Percentiles rank a stretch among this genome's conserved stretches.
Conservation (phyloP, 2,797 vertebrate species). For the Chaetodon trifasciatus region DNA sequence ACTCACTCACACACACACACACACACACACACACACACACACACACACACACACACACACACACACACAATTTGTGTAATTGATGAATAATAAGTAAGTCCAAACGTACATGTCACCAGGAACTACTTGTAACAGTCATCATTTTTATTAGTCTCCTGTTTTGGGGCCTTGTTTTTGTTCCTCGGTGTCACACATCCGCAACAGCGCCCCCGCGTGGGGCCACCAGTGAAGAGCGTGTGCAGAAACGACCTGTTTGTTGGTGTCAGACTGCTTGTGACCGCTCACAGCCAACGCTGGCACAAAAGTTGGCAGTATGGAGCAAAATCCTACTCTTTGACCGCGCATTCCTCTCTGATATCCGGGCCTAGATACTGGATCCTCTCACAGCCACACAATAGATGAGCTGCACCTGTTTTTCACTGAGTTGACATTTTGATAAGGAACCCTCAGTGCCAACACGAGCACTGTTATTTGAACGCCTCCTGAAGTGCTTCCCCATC, state of each 20-base stretch:
- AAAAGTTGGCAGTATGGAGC: background rate
- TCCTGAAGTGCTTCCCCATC: too few relatives aligned
- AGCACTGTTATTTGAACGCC: background rate
- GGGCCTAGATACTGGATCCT: background rate
- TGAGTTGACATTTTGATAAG: background rate
- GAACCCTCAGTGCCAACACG: background rate
- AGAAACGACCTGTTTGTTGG: background rate
- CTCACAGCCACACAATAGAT: background rate
- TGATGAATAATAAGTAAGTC: background rate
- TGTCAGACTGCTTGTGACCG: background rate
- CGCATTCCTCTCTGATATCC: conserved; percentile 14
- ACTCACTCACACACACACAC: too few relatives aligned
- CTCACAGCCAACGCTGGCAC: background rate
- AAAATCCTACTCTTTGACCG: conserved; percentile 31
- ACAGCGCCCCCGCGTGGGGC: conserved; percentile 44
- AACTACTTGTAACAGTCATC: background rate
- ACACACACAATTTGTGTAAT: background rate
- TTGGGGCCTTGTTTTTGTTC: too few relatives aligned
- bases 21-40: too few relatives aligned
- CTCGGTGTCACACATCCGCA: background rate
- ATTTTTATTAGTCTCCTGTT: background rate
- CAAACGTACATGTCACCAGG: background rate
- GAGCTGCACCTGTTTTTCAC: conserved; percentile 7
- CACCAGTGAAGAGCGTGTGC: background rate
- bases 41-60: too few relatives aligned